Percentiles rank a stretch among this genome's conserved stretches.
Evolutionary conservation across 2,113 vertebrate genomes (phyloP).

Genomic region (Probosciger aterrimus): DNA sequence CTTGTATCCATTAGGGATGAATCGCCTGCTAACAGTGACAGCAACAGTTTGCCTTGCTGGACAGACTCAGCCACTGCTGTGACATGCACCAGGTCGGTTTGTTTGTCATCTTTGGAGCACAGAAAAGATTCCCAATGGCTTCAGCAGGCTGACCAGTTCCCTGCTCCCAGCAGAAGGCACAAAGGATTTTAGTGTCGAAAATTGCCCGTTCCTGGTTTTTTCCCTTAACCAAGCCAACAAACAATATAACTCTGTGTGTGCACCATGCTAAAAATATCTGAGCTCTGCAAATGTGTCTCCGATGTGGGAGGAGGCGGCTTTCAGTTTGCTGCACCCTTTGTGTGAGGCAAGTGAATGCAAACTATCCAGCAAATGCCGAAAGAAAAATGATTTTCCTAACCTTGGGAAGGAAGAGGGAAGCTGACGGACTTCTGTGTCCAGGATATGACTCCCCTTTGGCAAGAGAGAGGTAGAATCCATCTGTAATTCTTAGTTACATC

Average conservation of each 20-base stretch:
- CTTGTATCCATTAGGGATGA: constrained; percentile 21
- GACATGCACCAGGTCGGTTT: constrained; percentile 45
- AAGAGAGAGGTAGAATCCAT: neutral
- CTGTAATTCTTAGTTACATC: neutral
- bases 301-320: constrained; percentile 61
- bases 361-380: constrained; percentile 13
- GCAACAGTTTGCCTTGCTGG: constrained; percentile 20
- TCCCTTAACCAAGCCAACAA: constrained; percentile 45
- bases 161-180: constrained; percentile 28
- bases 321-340: constrained; percentile 51
- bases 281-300: constrained; percentile 56
- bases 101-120: constrained; percentile 23
- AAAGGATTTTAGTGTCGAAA: constrained; percentile 61
- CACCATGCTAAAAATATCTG: constrained; percentile 66
- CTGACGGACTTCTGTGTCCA: neutral
- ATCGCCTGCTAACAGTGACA: neutral
- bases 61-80: neutral
- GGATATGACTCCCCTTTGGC: neutral
- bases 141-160: constrained; percentile 2
- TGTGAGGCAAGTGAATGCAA: constrained; percentile 46
- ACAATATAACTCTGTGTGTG: constrained; percentile 66
- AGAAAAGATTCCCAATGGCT: neutral
- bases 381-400: constrained; percentile 24
- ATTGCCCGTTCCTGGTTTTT: constrained; percentile 16
- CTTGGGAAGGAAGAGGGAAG: neutral